These are phyloP conservation scores for Drosophila anomelani DNA, from an alignment of 2,888 invertebrate species.

Conservation along the genomic window DNA sequence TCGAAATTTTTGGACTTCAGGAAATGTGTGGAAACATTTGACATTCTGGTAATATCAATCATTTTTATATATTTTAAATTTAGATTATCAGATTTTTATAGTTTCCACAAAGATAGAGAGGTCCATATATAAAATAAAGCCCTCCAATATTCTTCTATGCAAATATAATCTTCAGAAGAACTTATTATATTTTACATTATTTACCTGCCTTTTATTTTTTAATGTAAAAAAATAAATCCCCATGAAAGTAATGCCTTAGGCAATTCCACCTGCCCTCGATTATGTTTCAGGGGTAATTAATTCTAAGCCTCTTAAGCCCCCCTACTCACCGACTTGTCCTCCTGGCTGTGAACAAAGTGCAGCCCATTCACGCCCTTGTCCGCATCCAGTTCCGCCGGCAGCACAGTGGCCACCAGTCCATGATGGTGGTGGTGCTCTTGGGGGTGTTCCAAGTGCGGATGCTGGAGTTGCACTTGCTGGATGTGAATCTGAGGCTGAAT, in stretches of 20 bases:
- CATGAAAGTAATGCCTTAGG: not conserved
- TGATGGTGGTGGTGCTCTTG: slow-evolving; percentile 32
- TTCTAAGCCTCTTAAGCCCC: slow-evolving; percentile 6
- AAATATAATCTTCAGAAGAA: not conserved
- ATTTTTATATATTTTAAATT: not conserved
- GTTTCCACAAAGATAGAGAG: not conserved
- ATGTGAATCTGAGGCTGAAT: slow-evolving; percentile 13
- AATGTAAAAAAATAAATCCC: not conserved
- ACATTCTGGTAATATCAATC: not conserved
- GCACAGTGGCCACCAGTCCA: slow-evolving; percentile 37
- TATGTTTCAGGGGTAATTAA: not conserved
- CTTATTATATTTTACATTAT: not conserved
- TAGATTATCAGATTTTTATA: too few relatives aligned
- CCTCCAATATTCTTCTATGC: not conserved
- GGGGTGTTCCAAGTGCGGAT: slow-evolving; percentile 10
- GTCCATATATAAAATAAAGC: not conserved
- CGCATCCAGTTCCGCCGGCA: slow-evolving; percentile 57
- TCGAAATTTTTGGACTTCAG: too few relatives aligned
- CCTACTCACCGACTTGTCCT: slow-evolving; percentile 63
- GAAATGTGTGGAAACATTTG: too few relatives aligned
- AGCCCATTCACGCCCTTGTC: slow-evolving; percentile 49
- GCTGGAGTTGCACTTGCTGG: slow-evolving; percentile 3
- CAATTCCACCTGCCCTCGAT: not conserved
- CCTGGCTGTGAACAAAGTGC: slow-evolving; percentile 49
- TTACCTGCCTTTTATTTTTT: not conserved